Evolutionary conservation across 1,140 invertebrate genomes (phyloP).

Genomic region (Bradynema listronoti): DNA sequence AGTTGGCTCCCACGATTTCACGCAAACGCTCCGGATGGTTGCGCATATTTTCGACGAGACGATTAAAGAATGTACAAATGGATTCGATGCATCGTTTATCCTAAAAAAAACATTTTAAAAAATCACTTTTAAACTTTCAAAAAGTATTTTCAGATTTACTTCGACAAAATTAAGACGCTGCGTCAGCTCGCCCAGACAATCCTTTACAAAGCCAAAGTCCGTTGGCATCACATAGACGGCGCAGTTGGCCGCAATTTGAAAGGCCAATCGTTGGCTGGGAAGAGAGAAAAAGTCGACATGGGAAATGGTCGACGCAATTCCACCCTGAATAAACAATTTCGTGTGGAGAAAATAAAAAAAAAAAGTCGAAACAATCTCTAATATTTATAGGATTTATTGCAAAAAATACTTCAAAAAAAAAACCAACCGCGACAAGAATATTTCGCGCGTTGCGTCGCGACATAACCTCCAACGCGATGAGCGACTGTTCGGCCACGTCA

Average conservation of each 20-base stretch:
- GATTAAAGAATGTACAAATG: constrained; percentile 85
- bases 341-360: not conserved
- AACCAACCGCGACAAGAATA: constrained; percentile 29
- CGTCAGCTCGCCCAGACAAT: constrained; percentile 49
- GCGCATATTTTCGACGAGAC: constrained; percentile 92
- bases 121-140: constrained; percentile 11
- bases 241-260: constrained; percentile 54
- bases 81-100: constrained; percentile 97
- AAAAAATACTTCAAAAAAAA: not conserved
- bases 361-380: not conserved
- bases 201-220: constrained; percentile 43
- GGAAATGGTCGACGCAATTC: constrained; percentile 50
- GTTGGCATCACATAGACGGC: constrained; percentile 32
- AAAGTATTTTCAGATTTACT: constrained; percentile 22
- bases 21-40: constrained; percentile 78
- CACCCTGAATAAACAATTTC: constrained; percentile 37
- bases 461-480: constrained; percentile 52
- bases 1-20: constrained; percentile 89
- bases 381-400: not conserved
- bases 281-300: constrained; percentile 56
- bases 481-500: constrained; percentile 49
- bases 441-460: constrained; percentile 54
- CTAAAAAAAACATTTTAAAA: constrained; percentile 50
- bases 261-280: constrained; percentile 52
- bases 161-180: constrained; percentile 48